A percentile compares a stretch with the other conserved stretches of the same genome.
These are phyloP conservation scores for Acronicta leporina DNA, from an alignment of 2,888 invertebrate species.

Conservation along the genomic window DNA sequence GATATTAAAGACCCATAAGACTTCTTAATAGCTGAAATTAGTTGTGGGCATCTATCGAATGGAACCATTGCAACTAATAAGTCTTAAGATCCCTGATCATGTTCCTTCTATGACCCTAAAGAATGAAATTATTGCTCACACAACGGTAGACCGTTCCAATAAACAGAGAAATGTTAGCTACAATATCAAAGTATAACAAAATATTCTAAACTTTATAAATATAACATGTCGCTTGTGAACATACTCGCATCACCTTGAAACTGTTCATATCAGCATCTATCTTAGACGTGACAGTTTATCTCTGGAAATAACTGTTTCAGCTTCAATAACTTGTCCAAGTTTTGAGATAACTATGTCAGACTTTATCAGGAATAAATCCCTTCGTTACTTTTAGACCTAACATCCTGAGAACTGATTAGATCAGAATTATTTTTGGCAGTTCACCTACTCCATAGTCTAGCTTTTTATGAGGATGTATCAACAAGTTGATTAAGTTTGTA, in stretches of 20 bases:
- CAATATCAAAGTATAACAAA: constrained; percentile 10
- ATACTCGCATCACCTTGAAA: constrained; percentile 59
- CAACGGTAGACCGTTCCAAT: too few relatives aligned
- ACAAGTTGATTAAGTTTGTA: too few relatives aligned
- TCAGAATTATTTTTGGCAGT: neutral
- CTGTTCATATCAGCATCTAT: constrained; percentile 58
- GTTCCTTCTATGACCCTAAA: too few relatives aligned
- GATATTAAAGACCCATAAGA: too few relatives aligned
- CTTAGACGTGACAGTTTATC: constrained; percentile 67
- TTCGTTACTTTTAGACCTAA: constrained; percentile 21
- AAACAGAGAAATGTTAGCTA: too few relatives aligned
- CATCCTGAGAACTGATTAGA: neutral
- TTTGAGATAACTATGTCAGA: constrained; percentile 51
- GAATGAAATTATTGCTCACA: too few relatives aligned
- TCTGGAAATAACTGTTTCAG: constrained; percentile 59
- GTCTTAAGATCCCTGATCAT: too few relatives aligned
- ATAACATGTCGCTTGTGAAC: constrained; percentile 30
- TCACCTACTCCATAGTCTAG: neutral
- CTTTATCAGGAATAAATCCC: constrained; percentile 46
- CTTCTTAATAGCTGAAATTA: too few relatives aligned
- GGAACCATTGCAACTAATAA: too few relatives aligned
- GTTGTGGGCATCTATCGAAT: too few relatives aligned
- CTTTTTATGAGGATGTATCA: neutral
- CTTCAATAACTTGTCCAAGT: constrained; percentile 42
- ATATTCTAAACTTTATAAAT: constrained; percentile 20